Evolutionary conservation across 2,797 vertebrate genomes (phyloP), one percentile per base, ranked within the genome.

Genomic region (Liasis olivaceus): DNA sequence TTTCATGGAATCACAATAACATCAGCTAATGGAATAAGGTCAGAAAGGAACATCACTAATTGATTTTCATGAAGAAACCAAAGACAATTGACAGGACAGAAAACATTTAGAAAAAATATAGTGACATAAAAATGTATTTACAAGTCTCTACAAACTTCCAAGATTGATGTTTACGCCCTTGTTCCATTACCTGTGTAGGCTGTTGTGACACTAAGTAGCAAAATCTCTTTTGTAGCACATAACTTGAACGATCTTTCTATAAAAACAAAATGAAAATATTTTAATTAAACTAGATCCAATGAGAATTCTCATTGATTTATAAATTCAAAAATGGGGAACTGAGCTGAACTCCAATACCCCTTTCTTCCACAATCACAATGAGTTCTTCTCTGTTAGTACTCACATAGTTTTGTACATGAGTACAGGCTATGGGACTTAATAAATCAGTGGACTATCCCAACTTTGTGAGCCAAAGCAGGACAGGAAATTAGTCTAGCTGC

Each of bases 201-300:
- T 22, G 99, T 99, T 36, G 98, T 98, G 24, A 98, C 0, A 84
- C 99, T 98, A 63, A 99, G 98, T 58, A 99, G 98, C 92, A 99
- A 95, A 98, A 99, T 99, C 96, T 99, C 98, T 94, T 98, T 99
- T 94, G 98, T 99, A 94, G 98, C 95, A 24, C 98, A 98, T 63
- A 99, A 94, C 93, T 98, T 98, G 92, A 99, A 97, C 0, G 98
- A 98, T 94, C 97, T 99, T 90, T 98, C 99, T 99, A 98, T 22
- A 93, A 96, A 94, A 94, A 0, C 85, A 93, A 0, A 94, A 91
- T 47, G 20, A 47, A 81, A 81, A 81, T 81, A 47, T 62, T 60
- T 88, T 87, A 59, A 87, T 63, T 72, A 85, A 90, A 51, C 72
- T 7, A 56, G 1, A 88, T 36, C 36, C 17, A 2, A 42, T n/a